Evolutionary conservation across 2,888 invertebrate genomes (phyloP).

Genomic region (Caenorhabditis wallacei): DNA sequence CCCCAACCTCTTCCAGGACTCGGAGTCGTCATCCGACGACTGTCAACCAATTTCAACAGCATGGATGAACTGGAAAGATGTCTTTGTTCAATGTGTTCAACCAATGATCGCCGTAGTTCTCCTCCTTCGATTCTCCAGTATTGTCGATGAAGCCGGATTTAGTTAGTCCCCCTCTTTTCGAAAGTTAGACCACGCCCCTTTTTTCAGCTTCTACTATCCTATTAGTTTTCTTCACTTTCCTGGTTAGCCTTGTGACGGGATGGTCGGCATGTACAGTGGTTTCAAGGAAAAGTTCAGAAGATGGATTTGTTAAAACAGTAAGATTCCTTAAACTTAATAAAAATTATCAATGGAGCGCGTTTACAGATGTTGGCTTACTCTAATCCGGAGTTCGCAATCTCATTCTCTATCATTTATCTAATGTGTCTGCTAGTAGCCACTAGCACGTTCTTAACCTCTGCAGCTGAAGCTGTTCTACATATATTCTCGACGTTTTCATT

Average conservation of each 20-base stretch:
- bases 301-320: slow-evolving; percentile 55
- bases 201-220: slow-evolving; percentile 51
- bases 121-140: slow-evolving; percentile 54
- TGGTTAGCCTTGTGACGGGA: slow-evolving; percentile 54
- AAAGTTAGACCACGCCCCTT: background rate
- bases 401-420: slow-evolving; percentile 52
- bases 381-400: slow-evolving; percentile 49
- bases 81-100: slow-evolving; percentile 57
- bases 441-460: slow-evolving; percentile 48
- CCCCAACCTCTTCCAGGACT: slow-evolving; percentile 26
- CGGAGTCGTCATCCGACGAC: slow-evolving; percentile 20
- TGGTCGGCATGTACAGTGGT: slow-evolving; percentile 64
- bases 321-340: background rate
- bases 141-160: slow-evolving; percentile 63
- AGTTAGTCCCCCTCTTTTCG: slow-evolving; percentile 10
- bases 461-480: slow-evolving; percentile 63
- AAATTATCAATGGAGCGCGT: background rate
- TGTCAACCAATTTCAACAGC: slow-evolving; percentile 12
- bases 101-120: slow-evolving; percentile 66
- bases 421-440: slow-evolving; percentile 52
- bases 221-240: slow-evolving; percentile 55
- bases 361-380: slow-evolving; percentile 58
- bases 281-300: slow-evolving; percentile 34
- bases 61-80: slow-evolving; percentile 65
- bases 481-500: slow-evolving; percentile 46